These are phyloP conservation scores for Ptilonorhynchus violaceus DNA, from an alignment of 2,113 vertebrate species.

Conservation along the genomic window DNA sequence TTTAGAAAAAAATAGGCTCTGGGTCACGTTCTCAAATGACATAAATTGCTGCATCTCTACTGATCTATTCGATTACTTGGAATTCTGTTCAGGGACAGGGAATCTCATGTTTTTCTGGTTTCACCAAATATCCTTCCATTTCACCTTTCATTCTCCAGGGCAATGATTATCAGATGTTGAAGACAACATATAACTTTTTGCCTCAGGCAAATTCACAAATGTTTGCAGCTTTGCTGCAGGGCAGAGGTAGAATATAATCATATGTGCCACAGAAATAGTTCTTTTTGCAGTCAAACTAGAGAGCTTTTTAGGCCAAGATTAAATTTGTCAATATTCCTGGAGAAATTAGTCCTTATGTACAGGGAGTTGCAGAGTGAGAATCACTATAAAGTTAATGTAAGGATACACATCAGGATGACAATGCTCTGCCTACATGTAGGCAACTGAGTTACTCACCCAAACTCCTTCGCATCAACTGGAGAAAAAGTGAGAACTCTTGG, in stretches of 20 bases:
- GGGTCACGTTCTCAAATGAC: background rate
- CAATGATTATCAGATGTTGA: slow-evolving; percentile 42
- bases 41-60: background rate
- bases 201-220: slow-evolving; percentile 45
- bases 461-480: background rate
- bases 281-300: background rate
- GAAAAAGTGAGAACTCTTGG: background rate
- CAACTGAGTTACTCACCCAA: background rate
- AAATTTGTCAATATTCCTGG: slow-evolving; percentile 20
- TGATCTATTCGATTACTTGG: background rate
- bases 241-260: slow-evolving; percentile 48
- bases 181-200: slow-evolving; percentile 43
- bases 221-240: slow-evolving; percentile 48
- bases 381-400: background rate
- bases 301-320: background rate
- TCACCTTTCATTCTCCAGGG: slow-evolving; percentile 35
- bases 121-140: slow-evolving; percentile 14
- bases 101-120: background rate
- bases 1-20: background rate
- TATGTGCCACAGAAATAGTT: slow-evolving; percentile 4
- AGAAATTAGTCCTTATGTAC: background rate
- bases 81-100: background rate
- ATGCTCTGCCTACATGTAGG: background rate
- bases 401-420: fast-evolving
- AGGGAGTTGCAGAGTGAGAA: background rate